Conservation (phyloP, 2,113 vertebrate genomes). For the Chlorocebus sabaeus region DNA sequence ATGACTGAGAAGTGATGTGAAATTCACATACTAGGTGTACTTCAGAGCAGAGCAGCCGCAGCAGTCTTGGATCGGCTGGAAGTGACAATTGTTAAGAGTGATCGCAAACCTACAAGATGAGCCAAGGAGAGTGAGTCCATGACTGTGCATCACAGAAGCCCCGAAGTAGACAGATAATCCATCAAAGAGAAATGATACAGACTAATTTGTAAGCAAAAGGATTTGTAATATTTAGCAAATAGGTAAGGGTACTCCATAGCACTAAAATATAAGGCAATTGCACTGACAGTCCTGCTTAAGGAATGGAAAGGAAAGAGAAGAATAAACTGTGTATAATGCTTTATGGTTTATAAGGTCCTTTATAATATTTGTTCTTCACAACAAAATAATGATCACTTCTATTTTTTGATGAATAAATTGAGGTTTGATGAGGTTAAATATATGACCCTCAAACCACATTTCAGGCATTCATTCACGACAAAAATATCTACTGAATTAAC, state of each 20-base stretch:
- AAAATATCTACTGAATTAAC: not conserved
- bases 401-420: not conserved
- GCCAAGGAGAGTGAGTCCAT: not conserved
- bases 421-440: not conserved
- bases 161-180: not conserved
- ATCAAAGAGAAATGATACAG: not conserved
- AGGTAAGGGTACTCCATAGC: accelerated
- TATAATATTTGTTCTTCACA: not conserved
- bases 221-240: no score
- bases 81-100: no score
- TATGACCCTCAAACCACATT: not conserved
- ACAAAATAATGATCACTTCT: not conserved
- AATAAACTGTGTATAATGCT: not conserved
- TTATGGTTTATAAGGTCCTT: not conserved
- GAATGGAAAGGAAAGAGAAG: not conserved
- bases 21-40: not conserved
- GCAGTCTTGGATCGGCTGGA: not conserved
- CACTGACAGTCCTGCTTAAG: not conserved
- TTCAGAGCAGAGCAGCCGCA: not conserved
- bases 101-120: not conserved
- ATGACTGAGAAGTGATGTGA: not conserved
- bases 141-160: not conserved
- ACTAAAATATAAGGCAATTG: not conserved
- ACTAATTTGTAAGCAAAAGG: not conserved
- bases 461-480: not conserved